Base-by-base conservation (phyloP, 2,113 vertebrate genomes). In the Bubalus kerabau region DNA sequence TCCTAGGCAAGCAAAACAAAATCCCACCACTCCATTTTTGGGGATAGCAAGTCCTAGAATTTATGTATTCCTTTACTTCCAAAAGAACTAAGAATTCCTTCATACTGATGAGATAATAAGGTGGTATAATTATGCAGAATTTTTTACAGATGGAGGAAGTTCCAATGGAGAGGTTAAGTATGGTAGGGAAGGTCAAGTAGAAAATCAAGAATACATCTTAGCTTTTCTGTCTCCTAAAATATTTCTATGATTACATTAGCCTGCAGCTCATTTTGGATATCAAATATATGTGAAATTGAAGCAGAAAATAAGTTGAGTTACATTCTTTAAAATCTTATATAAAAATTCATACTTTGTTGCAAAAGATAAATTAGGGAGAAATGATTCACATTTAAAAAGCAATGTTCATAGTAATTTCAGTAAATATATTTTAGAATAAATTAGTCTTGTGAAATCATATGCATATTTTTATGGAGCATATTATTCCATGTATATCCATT, bases 91-190 rank as follows among this genome's bases (percentile, higher is more conserved):
- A 21, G 40, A 94, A 97, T 96, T 96, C 54, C 90, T 98, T 85
- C 92, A 96, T 96, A 95, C 36, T 82, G 88, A 98, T 97, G 84
- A 74, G 36, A 94, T 43, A 97, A 96, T 95, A 91, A 48, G 28
- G 46, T 90, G 48, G 28, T 26, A 23, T 93, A 80, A 96, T 96
- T 94, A 86, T 0, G 14, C 94, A 71, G 81, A 97, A 90, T 97
- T 60, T 92, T 95, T 97, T 98, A 56, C 95, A 93, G 94, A 96
- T 96, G 90, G 84, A 95, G 62, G 32, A 94, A 82, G n/a, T 95
- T 93, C 67, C 80, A 91, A 90, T 28, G 43, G 21, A 90, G 96
- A 95, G 48, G 56, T 96, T 90, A 95, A 96, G 46, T 87, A 74
- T 93, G 21, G 89, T 59, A 80, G 89, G 62, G 56, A 67, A 93